phyloP scores from a whole-genome alignment of 2,888 invertebrate species.

The Hypercompe scribonia region DNA sequence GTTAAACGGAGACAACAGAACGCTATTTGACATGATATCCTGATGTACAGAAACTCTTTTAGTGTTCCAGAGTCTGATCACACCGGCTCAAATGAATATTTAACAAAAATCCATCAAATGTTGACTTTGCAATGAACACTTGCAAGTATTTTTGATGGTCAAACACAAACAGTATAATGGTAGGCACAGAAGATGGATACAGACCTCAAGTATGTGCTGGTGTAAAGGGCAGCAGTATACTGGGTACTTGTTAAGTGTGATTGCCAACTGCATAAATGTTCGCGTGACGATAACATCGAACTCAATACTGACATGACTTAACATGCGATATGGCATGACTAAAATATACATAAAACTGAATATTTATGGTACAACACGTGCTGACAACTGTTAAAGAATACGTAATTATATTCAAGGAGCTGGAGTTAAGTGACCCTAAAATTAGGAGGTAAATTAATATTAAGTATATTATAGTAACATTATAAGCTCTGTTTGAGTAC shows the following conservation, averaged over 20 bases:
- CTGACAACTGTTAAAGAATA: conserved; percentile 7
- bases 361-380: conserved; percentile 25
- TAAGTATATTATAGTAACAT: too few species aligned
- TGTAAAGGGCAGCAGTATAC: neutral
- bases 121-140: neutral
- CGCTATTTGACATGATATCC: too few species aligned
- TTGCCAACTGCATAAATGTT: neutral
- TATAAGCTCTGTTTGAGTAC: too few species aligned
- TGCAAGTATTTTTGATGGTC: neutral
- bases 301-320: conserved; percentile 19
- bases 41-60: too few species aligned
- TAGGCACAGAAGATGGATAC: neutral
- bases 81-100: neutral
- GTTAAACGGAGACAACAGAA: too few species aligned
- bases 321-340: conserved; percentile 29
- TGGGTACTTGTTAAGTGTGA: neutral
- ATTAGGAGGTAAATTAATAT: conserved; percentile 2
- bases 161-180: neutral
- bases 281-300: conserved; percentile 22
- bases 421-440: neutral
- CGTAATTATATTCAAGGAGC: conserved; percentile 13
- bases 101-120: too few species aligned
- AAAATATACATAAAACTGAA: conserved; percentile 27
- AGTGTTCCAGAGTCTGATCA: neutral
- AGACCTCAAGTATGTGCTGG: neutral